Evolutionary conservation across 2,888 invertebrate species (phyloP).

Genomic region (Dorcus hopei): DNA sequence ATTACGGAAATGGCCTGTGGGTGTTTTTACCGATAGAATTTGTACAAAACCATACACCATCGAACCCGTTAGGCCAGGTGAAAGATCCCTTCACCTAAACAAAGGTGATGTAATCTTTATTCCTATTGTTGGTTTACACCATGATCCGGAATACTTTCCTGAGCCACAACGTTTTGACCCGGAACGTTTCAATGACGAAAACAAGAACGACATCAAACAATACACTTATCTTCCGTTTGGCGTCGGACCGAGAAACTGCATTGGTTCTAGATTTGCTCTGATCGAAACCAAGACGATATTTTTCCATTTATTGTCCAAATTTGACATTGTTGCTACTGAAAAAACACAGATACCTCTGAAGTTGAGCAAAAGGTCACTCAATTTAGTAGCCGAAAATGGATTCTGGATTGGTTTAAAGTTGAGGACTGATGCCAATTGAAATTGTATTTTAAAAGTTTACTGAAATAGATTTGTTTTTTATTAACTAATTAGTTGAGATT

Average conservation of each 20-base stretch:
- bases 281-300: constrained; percentile 39
- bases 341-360: constrained; percentile 37
- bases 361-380: constrained; percentile 25
- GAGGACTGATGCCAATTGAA: constrained; percentile 6
- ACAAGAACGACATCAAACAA: constrained; percentile 30
- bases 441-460: no score
- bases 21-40: constrained; percentile 47
- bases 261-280: constrained; percentile 29
- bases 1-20: constrained; percentile 52
- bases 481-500: no score
- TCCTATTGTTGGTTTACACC: constrained; percentile 46
- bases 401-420: constrained; percentile 35
- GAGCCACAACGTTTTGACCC: constrained; percentile 52
- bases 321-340: constrained; percentile 35
- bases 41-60: constrained; percentile 53
- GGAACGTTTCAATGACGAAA: constrained; percentile 45
- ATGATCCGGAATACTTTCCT: constrained; percentile 45
- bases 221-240: constrained; percentile 31
- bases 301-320: constrained; percentile 35
- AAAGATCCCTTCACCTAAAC: constrained; percentile 25
- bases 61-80: constrained; percentile 21
- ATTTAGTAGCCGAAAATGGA: constrained; percentile 32
- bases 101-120: constrained; percentile 40
- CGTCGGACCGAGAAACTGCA: constrained; percentile 32
- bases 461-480: no score